phyloP scores from a whole-genome alignment of 2,113 vertebrate genomes.

The Perognathus longimembris region DNA sequence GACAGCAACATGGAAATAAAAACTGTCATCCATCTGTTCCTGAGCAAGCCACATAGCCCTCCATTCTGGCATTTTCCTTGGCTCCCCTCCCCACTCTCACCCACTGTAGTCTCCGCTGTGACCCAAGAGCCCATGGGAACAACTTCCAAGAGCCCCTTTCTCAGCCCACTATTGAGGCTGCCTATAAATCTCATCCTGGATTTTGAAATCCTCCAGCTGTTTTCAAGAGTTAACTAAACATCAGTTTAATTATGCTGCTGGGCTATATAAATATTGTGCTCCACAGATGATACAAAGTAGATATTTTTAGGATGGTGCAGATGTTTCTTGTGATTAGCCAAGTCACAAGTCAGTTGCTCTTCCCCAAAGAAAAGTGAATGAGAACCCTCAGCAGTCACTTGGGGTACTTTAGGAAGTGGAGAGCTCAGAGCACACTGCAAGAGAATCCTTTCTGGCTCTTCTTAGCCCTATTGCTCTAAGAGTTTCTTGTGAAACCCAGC shows the following conservation, averaged over 20 bases:
- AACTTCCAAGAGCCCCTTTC: neutral
- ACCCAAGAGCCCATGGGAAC: neutral
- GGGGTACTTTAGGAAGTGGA: accelerated
- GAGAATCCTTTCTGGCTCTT: neutral
- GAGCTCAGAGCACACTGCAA: neutral
- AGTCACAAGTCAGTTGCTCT: constrained; percentile 53
- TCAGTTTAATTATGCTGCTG: constrained; percentile 66
- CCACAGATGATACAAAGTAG: constrained; percentile 69
- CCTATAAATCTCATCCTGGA: constrained; percentile 54
- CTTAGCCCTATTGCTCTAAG: accelerated
- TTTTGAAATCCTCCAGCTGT: constrained; percentile 71
- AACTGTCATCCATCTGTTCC: neutral
- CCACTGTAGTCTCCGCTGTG: no score
- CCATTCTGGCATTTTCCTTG: accelerated
- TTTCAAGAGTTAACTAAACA: constrained; percentile 76
- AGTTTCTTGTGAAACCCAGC: neutral
- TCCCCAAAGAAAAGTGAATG: constrained; percentile 13
- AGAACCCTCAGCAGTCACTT: neutral
- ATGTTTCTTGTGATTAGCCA: constrained; percentile 75
- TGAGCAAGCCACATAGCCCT: neutral
- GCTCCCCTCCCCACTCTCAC: no score
- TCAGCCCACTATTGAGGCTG: neutral
- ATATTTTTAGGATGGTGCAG: constrained; percentile 80
- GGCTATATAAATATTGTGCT: constrained; percentile 79
- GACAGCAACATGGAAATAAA: neutral